Conservation (phyloP, 2,888 invertebrate species). For the Steinernema hermaphroditum region DNA sequence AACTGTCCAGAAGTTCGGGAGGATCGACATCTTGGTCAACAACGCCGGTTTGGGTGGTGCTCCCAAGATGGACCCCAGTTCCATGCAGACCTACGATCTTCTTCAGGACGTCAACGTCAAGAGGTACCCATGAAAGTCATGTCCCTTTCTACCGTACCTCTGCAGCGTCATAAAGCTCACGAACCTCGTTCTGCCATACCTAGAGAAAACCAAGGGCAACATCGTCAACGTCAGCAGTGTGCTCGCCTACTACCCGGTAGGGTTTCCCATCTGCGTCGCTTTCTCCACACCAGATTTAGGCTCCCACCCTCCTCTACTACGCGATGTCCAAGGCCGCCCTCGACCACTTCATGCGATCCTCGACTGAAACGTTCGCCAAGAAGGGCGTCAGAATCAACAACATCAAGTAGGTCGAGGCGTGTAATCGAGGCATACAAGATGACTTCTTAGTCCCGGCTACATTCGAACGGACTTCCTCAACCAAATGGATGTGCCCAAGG, state of each 20-base stretch:
- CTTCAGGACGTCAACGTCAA: no score
- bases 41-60: no score
- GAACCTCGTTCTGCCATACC: neutral
- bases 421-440: neutral
- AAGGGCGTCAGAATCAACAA: constrained; percentile 79
- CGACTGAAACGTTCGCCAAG: constrained; percentile 75
- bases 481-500: constrained; percentile 81
- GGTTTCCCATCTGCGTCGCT: no score
- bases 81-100: no score
- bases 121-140: no score
- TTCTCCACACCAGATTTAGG: no score
- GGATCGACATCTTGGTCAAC: constrained; percentile 18
- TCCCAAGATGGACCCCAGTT: no score
- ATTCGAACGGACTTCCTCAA: constrained; percentile 83
- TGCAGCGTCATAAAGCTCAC: constrained; percentile 22
- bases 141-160: no score
- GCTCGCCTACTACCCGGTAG: constrained; percentile 78
- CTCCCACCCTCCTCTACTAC: constrained; percentile 74
- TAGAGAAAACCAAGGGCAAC: constrained; percentile 72
- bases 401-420: constrained; percentile 72
- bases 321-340: constrained; percentile 84
- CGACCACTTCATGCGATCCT: constrained; percentile 88
- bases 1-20: neutral
- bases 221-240: constrained; percentile 93
- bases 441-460: constrained; percentile 77